Conservation (phyloP, 2,113 vertebrate genomes). For the Zingel zingel region DNA sequence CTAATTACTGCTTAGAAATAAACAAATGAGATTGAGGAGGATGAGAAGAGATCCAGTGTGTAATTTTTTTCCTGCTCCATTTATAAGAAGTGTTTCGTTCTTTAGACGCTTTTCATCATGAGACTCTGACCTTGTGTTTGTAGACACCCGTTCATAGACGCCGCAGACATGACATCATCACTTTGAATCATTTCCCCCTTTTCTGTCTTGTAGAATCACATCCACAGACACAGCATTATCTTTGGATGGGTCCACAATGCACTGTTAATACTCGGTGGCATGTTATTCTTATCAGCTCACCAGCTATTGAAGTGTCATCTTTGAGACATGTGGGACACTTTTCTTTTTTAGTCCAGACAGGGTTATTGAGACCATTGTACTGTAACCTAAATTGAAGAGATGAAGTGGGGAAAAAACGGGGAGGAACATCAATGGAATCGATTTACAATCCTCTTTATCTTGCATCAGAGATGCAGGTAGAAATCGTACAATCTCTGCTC, state of each 20-base stretch:
- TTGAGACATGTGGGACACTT: constrained; percentile 33
- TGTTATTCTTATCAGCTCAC: constrained; percentile 71
- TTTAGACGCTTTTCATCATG: constrained; percentile 40
- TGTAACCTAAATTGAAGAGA: constrained; percentile 72
- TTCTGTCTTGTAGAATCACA: constrained; percentile 52
- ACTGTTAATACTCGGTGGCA: constrained; percentile 56
- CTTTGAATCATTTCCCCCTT: constrained; percentile 58
- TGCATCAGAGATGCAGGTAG: constrained; percentile 71
- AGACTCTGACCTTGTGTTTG: constrained; percentile 70
- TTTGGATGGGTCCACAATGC: constrained; percentile 61
- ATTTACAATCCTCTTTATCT: constrained; percentile 83
- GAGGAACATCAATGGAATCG: constrained; percentile 77
- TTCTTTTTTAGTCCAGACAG: constrained; percentile 37
- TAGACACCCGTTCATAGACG: constrained; percentile 37
- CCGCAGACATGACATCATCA: constrained; percentile 75
- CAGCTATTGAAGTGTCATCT: constrained; percentile 76
- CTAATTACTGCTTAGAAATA: constrained; percentile 78
- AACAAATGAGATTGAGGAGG: constrained; percentile 66
- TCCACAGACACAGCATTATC: constrained; percentile 58
- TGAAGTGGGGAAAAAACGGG: constrained; percentile 35
- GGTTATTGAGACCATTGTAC: constrained; percentile 73
- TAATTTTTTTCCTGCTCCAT: constrained; percentile 49
- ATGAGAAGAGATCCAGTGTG: constrained; percentile 60
- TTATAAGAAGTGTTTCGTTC: constrained; percentile 49
- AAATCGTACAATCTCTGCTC: constrained; percentile 80